Conservation (phyloP, 2,888 invertebrate genomes). For the Ennomos erosarius region DNA sequence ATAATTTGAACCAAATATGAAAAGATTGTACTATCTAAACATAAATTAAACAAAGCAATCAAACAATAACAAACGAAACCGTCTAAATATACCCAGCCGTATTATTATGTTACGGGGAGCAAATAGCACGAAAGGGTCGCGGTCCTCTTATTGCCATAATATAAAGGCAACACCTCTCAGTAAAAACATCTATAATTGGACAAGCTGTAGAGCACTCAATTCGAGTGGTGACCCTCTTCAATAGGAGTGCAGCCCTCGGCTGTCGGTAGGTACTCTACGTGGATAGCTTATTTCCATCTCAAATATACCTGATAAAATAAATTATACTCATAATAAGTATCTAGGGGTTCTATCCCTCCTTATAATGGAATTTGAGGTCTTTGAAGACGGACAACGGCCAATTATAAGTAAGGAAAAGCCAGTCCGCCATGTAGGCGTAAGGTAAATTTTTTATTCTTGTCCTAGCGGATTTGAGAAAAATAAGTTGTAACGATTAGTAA, state of each 20-base stretch:
- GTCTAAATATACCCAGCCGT: slow-evolving; percentile 16
- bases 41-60: slow-evolving; percentile 22
- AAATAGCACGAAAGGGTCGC: slow-evolving; percentile 29
- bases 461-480: too few species aligned
- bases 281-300: slow-evolving; percentile 60
- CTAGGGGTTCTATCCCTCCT: slow-evolving; percentile 10
- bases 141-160: slow-evolving; percentile 47
- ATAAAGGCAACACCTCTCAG: slow-evolving; percentile 57
- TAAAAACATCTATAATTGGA: slow-evolving; percentile 78
- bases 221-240: slow-evolving; percentile 76
- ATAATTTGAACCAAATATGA: slow-evolving; percentile 7
- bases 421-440: background rate
- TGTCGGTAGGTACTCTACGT: slow-evolving; percentile 47
- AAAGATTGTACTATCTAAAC: slow-evolving; percentile 9
- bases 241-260: slow-evolving; percentile 59
- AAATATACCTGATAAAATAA: slow-evolving; percentile 40
- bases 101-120: slow-evolving; percentile 24
- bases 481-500: too few species aligned
- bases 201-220: slow-evolving; percentile 67
- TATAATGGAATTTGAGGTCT: slow-evolving; percentile 18
- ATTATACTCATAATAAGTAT: slow-evolving; percentile 4
- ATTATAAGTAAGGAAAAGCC: slow-evolving; percentile 8
- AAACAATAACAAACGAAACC: slow-evolving; percentile 28
- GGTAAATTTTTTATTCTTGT: too few species aligned
- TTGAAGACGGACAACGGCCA: slow-evolving; percentile 11